Evolutionary conservation across 2,797 vertebrate genomes (phyloP).

Genomic region (Hephaestus fuliginosus): DNA sequence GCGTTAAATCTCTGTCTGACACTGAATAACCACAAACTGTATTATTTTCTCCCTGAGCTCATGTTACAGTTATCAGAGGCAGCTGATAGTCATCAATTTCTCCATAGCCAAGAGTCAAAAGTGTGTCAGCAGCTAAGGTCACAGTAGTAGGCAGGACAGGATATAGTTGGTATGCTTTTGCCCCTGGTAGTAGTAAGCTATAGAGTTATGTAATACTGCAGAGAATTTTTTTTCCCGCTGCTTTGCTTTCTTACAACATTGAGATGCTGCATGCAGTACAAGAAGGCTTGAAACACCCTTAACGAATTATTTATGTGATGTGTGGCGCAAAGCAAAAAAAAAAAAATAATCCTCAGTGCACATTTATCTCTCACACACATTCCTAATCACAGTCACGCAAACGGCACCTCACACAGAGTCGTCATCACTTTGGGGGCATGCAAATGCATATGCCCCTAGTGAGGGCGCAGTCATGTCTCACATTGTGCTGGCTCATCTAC

Average conservation of each 20-base stretch:
- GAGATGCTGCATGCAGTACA: slow-evolving; percentile 63
- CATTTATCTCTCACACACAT: neutral
- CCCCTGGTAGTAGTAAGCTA: slow-evolving; percentile 70
- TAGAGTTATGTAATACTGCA: slow-evolving; percentile 87
- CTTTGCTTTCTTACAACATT: slow-evolving; percentile 73
- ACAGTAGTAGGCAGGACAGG: slow-evolving; percentile 33
- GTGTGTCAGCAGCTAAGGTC: slow-evolving; percentile 70
- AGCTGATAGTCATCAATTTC: slow-evolving; percentile 29
- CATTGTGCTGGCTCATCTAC: slow-evolving; percentile 45
- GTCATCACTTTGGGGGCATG: neutral
- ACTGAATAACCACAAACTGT: neutral
- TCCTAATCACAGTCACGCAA: neutral
- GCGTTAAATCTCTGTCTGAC: neutral
- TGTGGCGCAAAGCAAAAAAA: slow-evolving; percentile 14
- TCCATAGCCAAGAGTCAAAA: slow-evolving; percentile 32
- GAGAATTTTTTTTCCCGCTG: slow-evolving; percentile 66
- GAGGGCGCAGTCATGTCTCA: slow-evolving; percentile 24
- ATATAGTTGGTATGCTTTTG: slow-evolving; percentile 55
- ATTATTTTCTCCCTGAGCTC: neutral
- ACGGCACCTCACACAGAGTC: neutral
- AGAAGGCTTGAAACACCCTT: slow-evolving; percentile 47
- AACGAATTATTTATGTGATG: slow-evolving; percentile 76
- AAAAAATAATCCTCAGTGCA: neutral
- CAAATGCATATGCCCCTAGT: slow-evolving; percentile 27
- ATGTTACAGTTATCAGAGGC: slow-evolving; percentile 12